phyloP scores from a whole-genome alignment of 2,797 vertebrate genomes.

The Orestias chungarensis region DNA sequence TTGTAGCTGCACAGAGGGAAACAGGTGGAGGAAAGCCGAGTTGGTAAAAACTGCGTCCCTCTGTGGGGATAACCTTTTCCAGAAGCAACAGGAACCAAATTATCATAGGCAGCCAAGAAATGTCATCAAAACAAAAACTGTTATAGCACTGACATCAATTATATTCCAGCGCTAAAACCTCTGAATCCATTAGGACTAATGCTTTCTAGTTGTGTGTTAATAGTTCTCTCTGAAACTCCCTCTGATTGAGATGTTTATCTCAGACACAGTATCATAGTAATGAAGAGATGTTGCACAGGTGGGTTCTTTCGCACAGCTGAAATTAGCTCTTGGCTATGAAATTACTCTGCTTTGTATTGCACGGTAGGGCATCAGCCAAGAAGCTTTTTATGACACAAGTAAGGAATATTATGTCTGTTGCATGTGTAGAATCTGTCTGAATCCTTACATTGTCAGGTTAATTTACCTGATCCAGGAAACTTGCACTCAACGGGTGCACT shows the following conservation, averaged over 20 bases:
- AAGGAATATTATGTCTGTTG: constrained; percentile 5
- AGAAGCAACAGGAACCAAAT: constrained; percentile 34
- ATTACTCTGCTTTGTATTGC: constrained; percentile 38
- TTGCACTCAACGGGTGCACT: neutral
- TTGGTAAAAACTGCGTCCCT: constrained; percentile 8
- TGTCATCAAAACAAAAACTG: constrained; percentile 33
- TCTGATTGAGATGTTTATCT: constrained; percentile 40
- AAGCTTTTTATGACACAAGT: constrained; percentile 22
- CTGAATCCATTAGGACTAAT: constrained; percentile 21
- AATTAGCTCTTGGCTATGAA: constrained; percentile 48
- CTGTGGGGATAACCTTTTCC: constrained; percentile 42
- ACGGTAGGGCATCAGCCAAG: constrained; percentile 23
- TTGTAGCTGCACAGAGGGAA: constrained; percentile 13
- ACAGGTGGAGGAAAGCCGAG: neutral
- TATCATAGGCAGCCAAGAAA: constrained; percentile 14
- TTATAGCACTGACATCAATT: constrained; percentile 25
- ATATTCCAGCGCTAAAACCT: constrained; percentile 31
- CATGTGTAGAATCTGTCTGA: neutral
- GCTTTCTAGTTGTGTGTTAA: constrained; percentile 22
- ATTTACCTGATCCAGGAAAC: neutral
- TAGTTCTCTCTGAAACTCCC: constrained; percentile 20
- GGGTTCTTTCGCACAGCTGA: neutral
- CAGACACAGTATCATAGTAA: constrained; percentile 22
- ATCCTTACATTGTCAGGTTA: neutral
- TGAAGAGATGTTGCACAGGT: constrained; percentile 27